Percentiles rank a stretch among this genome's conserved stretches.
phyloP scores from a whole-genome alignment of 2,113 vertebrate species.

The Cyprinodon tularosa region DNA sequence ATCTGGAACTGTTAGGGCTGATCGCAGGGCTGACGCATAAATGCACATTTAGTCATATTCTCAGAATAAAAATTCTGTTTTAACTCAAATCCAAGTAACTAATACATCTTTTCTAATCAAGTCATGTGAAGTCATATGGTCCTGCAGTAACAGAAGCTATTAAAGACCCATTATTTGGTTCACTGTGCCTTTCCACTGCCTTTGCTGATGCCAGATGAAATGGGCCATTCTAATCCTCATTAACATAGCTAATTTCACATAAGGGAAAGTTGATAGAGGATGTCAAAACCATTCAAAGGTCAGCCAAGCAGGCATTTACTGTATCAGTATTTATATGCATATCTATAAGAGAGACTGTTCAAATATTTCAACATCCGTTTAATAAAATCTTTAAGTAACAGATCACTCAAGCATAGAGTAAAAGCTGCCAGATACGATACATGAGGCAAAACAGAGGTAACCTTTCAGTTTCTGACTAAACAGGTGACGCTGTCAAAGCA shows the following conservation, averaged over 20 bases:
- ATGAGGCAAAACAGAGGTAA: not conserved
- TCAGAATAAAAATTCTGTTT: slow-evolving; percentile 17
- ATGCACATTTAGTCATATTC: slow-evolving; percentile 28
- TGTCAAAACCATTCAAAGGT: slow-evolving; percentile 68
- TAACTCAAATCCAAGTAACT: slow-evolving; percentile 27
- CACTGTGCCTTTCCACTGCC: slow-evolving; percentile 57
- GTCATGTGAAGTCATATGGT: slow-evolving; percentile 40
- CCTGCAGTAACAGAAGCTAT: slow-evolving; percentile 60
- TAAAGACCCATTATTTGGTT: slow-evolving; percentile 69
- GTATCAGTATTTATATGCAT: not conserved
- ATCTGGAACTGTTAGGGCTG: slow-evolving; percentile 5
- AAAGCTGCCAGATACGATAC: not conserved
- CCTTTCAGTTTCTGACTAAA: slow-evolving; percentile 3
- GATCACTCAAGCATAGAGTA: not conserved
- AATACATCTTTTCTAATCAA: slow-evolving; percentile 40
- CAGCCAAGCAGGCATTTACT: slow-evolving; percentile 40
- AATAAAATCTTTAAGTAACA: not conserved
- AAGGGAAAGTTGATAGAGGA: slow-evolving; percentile 60
- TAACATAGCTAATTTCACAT: slow-evolving; percentile 74
- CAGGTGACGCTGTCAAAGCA: slow-evolving; percentile 18
- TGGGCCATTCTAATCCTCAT: slow-evolving; percentile 71
- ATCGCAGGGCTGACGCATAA: not conserved
- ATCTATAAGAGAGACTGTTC: not conserved
- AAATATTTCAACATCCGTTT: not conserved
- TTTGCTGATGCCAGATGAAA: slow-evolving; percentile 61